Conservation (phyloP, 2,888 invertebrate genomes). For the Patella pellucida region DNA sequence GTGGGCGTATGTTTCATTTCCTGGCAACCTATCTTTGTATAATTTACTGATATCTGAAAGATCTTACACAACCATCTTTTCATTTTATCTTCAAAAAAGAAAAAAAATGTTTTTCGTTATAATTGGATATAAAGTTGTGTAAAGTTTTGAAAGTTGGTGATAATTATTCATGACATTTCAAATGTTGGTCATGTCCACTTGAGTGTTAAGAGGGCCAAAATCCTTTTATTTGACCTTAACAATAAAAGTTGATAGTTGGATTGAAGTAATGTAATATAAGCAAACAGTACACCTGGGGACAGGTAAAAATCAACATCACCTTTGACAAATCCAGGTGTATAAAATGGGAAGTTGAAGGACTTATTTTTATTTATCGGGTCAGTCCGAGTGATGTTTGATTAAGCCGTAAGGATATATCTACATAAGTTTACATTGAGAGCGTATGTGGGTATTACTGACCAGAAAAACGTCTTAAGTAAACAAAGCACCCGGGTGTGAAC, state of each 20-base stretch:
- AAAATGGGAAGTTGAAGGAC: neutral
- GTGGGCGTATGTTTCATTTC: no score
- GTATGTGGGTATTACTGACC: neutral
- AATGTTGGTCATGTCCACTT: slow-evolving; percentile 7
- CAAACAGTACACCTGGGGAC: neutral
- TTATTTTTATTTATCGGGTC: neutral
- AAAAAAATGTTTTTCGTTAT: no score
- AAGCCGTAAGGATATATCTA: neutral
- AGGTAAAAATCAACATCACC: neutral
- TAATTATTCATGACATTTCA: neutral
- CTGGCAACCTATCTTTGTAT: no score
- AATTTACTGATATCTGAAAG: no score
- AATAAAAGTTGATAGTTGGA: neutral
- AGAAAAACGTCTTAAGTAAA: neutral
- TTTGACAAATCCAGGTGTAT: neutral
- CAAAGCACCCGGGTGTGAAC: neutral
- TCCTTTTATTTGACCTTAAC: slow-evolving; percentile 4
- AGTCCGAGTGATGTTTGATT: neutral
- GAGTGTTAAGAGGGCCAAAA: neutral
- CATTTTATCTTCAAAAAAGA: no score
- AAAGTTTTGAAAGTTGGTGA: no score
- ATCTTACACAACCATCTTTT: no score
- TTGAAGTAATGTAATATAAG: neutral
- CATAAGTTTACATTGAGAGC: neutral
- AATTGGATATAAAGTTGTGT: no score